Evolutionary conservation across 2,888 invertebrate species (phyloP).

Genomic region (Cotesia congregata): DNA sequence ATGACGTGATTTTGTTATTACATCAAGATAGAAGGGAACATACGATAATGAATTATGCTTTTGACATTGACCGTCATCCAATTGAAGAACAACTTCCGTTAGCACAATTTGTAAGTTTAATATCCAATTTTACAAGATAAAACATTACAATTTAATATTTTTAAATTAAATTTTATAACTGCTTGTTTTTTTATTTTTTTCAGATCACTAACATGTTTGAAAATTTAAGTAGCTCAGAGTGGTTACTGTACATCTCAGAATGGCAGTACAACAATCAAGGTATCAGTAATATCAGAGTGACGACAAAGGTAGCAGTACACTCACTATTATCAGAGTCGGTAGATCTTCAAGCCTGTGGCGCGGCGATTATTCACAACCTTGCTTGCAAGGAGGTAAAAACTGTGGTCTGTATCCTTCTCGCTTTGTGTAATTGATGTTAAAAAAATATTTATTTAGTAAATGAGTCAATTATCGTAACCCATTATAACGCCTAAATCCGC

Average conservation of each 20-base stretch:
- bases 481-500: conserved; percentile 15
- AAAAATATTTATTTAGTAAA: conserved; percentile 24
- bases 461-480: conserved; percentile 1
- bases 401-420: conserved; percentile 85
- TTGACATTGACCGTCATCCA: conserved; percentile 82
- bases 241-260: conserved; percentile 94
- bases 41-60: conserved; percentile 89
- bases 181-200: conserved; percentile 40
- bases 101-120: conserved; percentile 81
- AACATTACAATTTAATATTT: conserved; percentile 4
- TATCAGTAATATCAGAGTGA: conserved; percentile 90
- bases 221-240: conserved; percentile 89
- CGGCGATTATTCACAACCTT: conserved; percentile 90
- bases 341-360: conserved; percentile 83
- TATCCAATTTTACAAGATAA: background rate
- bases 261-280: conserved; percentile 84
- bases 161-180: background rate
- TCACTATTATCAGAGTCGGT: conserved; percentile 81
- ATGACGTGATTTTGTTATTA: conserved; percentile 89
- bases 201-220: conserved; percentile 93
- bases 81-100: conserved; percentile 84
- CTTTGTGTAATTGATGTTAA: conserved; percentile 34
- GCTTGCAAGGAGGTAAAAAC: conserved; percentile 97
- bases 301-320: conserved; percentile 92
- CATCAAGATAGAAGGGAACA: conserved; percentile 93